These are phyloP conservation scores for Coendou prehensilis DNA, from an alignment of 2,797 vertebrate species.

Conservation along the genomic window DNA sequence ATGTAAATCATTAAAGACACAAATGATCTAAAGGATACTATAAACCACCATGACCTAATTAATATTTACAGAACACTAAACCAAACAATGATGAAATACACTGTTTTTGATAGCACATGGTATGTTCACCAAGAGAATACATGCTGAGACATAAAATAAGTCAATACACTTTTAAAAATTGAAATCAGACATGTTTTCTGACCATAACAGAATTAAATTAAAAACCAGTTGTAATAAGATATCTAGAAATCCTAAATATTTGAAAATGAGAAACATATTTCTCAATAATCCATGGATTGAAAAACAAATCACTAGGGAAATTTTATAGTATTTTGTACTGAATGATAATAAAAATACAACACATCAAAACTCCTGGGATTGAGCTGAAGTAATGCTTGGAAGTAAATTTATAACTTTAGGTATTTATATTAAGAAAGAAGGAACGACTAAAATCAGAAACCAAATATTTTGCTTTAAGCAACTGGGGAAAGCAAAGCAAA, in stretches of 20 bases:
- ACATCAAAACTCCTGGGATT: slow-evolving; percentile 7
- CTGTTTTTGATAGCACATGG: background rate
- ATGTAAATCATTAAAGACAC: background rate
- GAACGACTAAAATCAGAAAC: slow-evolving; percentile 11
- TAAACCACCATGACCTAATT: background rate
- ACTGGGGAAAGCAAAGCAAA: background rate
- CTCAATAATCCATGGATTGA: background rate
- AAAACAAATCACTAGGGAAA: background rate
- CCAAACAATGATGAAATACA: background rate
- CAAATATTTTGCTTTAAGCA: background rate
- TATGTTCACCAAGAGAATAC: background rate
- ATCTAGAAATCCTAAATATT: slow-evolving; percentile 39
- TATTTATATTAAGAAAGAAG: background rate
- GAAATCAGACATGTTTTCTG: background rate
- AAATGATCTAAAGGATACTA: slow-evolving; percentile 8
- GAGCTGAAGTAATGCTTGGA: background rate
- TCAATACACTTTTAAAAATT: background rate
- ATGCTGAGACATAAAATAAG: slow-evolving; percentile 1
- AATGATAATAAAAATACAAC: slow-evolving; percentile 42
- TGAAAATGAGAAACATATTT: background rate
- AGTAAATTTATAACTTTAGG: slow-evolving; percentile 22
- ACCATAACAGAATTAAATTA: background rate
- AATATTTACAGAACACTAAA: background rate
- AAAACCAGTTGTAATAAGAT: background rate
- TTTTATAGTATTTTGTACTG: background rate